Conservation (phyloP, 1,140 invertebrate species). For the Leptinotarsa texana region DNA sequence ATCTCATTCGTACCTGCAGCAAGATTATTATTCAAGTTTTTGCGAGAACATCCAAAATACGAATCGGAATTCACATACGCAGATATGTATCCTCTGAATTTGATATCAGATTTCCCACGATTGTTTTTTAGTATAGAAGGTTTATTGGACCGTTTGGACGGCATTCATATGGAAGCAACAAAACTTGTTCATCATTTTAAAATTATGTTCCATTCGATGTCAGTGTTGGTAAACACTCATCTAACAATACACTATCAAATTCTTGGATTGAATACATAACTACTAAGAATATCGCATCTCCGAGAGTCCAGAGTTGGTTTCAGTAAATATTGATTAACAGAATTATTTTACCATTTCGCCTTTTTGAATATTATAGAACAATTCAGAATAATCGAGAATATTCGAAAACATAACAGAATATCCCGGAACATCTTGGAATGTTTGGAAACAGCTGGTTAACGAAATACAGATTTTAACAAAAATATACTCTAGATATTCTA, state of each 20-base stretch:
- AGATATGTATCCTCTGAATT: neutral
- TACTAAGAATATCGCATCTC: slow-evolving; percentile 3
- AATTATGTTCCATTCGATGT: slow-evolving; percentile 3
- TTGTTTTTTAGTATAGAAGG: neutral
- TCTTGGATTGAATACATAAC: neutral
- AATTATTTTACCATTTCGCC: no score
- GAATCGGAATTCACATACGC: neutral
- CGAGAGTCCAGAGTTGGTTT: neutral
- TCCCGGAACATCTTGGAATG: no score
- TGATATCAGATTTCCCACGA: neutral
- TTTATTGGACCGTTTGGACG: neutral
- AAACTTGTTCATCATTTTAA: neutral
- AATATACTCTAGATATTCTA: no score
- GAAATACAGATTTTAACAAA: no score
- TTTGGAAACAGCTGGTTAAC: no score
- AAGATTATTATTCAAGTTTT: neutral
- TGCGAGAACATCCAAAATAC: neutral
- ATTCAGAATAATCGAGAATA: no score
- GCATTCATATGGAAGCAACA: neutral
- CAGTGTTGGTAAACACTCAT: slow-evolving; percentile 5
- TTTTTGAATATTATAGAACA: no score
- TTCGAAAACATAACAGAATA: no score
- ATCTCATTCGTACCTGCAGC: neutral
- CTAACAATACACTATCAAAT: neutral
- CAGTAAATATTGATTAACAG: no score